Percentiles rank a stretch among this genome's conserved stretches.
Evolutionary conservation across 2,888 invertebrate genomes (phyloP).

Genomic region (Lordiphosa fenestrarum): DNA sequence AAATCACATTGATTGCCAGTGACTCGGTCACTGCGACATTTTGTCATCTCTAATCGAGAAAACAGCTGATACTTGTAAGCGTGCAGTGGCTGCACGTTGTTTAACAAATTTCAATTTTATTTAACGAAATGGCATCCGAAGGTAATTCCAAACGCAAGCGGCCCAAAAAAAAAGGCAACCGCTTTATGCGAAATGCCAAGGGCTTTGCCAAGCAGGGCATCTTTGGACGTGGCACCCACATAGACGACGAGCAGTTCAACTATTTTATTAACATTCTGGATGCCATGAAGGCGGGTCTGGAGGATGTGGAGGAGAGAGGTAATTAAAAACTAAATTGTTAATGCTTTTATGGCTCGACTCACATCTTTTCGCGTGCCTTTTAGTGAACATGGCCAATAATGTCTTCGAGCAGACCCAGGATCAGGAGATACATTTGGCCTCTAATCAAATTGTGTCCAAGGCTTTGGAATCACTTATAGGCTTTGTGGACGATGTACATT

Average conservation of each 20-base stretch:
- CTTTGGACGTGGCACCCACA: slow-evolving; percentile 86
- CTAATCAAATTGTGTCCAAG: slow-evolving; percentile 90
- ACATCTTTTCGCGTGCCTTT: not conserved
- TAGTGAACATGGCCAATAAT: slow-evolving; percentile 84
- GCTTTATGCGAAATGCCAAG: slow-evolving; percentile 85
- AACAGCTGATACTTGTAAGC: slow-evolving; percentile 10
- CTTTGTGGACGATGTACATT: slow-evolving; percentile 83
- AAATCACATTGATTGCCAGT: no score
- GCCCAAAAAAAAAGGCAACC: slow-evolving; percentile 65
- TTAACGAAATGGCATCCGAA: slow-evolving; percentile 37
- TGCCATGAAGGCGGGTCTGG: slow-evolving; percentile 85
- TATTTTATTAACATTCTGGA: slow-evolving; percentile 90
- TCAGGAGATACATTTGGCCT: slow-evolving; percentile 86
- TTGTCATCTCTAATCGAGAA: slow-evolving; percentile 3
- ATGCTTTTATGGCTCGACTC: not conserved
- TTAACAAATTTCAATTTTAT: slow-evolving; percentile 9
- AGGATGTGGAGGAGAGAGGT: slow-evolving; percentile 87
- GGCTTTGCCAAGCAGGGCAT: slow-evolving; percentile 88
- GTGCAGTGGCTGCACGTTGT: slow-evolving; percentile 41
- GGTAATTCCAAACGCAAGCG: slow-evolving; percentile 44
- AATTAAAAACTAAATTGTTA: slow-evolving; percentile 49
- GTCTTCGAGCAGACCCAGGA: slow-evolving; percentile 87
- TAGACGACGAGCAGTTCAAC: slow-evolving; percentile 87
- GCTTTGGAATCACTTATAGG: slow-evolving; percentile 89
- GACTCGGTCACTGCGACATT: not conserved